These are phyloP conservation scores for Desmophyllum pertusum DNA, from an alignment of 92 coral and sea anemone genomes.

Conservation along the genomic window DNA sequence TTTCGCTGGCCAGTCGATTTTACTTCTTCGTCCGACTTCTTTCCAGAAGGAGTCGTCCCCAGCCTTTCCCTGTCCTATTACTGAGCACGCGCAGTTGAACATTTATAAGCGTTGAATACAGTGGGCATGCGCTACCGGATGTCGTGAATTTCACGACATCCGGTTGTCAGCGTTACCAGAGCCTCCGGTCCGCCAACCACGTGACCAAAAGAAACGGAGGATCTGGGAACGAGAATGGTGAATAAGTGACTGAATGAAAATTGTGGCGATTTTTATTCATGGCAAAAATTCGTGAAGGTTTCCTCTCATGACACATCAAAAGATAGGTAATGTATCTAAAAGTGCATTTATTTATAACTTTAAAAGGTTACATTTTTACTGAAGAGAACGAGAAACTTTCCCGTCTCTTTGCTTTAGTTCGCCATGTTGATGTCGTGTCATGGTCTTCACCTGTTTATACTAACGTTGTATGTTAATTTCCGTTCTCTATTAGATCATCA, in stretches of 20 bases:
- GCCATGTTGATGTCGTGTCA: slow-evolving; percentile 69
- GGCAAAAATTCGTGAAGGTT: slow-evolving; percentile 1
- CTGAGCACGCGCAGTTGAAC: no score
- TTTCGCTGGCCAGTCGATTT: no score
- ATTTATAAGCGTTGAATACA: no score
- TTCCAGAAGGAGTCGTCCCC: no score
- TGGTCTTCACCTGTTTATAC: slow-evolving; percentile 35
- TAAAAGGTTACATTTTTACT: not conserved
- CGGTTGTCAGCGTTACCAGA: no score
- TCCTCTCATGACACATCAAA: slow-evolving; percentile 12
- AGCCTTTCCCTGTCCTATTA: no score
- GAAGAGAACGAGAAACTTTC: not conserved
- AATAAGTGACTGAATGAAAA: not conserved
- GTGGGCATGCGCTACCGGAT: no score
- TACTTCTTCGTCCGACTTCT: no score
- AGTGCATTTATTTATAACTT: not conserved
- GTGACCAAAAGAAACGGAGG: no score
- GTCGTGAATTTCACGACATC: no score
- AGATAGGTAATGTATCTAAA: slow-evolving; percentile 39
- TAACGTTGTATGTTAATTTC: slow-evolving; percentile 34
- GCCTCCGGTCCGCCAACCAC: no score
- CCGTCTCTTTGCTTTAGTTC: slow-evolving; percentile 26
- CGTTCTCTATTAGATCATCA: slow-evolving; percentile 24
- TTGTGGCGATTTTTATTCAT: slow-evolving; percentile 4
- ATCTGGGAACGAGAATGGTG: no score